Evolutionary conservation across 2,797 vertebrate genomes (phyloP).

Genomic region (Selene dorsalis): DNA sequence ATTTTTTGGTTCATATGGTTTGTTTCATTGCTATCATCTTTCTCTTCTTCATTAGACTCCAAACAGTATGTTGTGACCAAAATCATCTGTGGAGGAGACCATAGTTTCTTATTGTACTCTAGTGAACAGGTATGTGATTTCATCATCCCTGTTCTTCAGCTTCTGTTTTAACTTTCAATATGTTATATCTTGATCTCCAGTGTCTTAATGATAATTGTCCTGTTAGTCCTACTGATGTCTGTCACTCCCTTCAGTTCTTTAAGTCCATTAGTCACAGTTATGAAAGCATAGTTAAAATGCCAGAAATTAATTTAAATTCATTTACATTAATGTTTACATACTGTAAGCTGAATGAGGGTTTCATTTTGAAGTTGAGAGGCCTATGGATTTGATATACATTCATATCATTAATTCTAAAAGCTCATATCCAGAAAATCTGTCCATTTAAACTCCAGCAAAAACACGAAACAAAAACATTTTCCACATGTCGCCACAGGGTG

Average conservation of each 20-base stretch:
- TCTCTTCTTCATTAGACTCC: constrained; percentile 71
- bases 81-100: constrained; percentile 95
- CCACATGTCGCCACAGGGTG: constrained; percentile 64
- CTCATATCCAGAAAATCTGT: neutral
- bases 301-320: too few species aligned
- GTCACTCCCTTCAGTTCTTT: neutral
- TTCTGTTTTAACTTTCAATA: neutral
- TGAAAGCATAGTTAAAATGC: neutral
- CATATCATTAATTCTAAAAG: neutral
- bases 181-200: neutral
- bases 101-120: constrained; percentile 93
- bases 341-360: neutral
- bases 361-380: neutral
- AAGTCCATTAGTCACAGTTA: neutral
- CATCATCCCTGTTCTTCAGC: neutral
- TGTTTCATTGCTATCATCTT: constrained; percentile 11
- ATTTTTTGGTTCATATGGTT: neutral
- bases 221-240: neutral
- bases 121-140: constrained; percentile 86
- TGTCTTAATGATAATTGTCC: neutral
- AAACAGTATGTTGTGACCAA: constrained; percentile 88
- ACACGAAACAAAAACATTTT: neutral
- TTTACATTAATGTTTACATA: too few species aligned
- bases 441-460: neutral
- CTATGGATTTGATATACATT: neutral